phyloP scores from a whole-genome alignment of 2,888 invertebrate genomes.

The Synergus gifuensis region DNA sequence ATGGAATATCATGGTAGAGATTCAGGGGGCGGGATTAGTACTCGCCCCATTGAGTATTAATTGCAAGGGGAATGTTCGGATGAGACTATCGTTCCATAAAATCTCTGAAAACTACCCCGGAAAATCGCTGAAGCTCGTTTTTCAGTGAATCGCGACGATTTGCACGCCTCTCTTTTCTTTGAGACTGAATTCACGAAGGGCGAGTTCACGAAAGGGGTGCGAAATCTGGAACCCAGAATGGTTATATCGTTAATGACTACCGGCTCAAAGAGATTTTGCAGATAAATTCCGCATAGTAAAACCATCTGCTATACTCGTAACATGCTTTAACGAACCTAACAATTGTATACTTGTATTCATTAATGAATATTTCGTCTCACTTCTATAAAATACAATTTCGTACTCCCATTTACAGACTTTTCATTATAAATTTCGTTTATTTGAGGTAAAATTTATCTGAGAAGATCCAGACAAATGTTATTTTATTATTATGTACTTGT shows the following conservation, averaged over 20 bases:
- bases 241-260: constrained; percentile 68
- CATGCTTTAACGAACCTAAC: constrained; percentile 44
- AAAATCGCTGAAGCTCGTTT: constrained; percentile 47
- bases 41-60: constrained; percentile 62
- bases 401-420: no score
- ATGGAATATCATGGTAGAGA: constrained; percentile 38
- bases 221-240: constrained; percentile 60
- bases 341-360: neutral
- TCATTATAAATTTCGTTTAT: no score
- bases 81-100: constrained; percentile 40
- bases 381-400: neutral
- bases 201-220: constrained; percentile 54
- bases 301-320: constrained; percentile 34
- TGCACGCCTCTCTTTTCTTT: constrained; percentile 57
- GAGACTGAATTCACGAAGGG: constrained; percentile 52
- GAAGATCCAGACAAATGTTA: no score
- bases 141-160: constrained; percentile 55
- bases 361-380: neutral
- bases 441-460: no score
- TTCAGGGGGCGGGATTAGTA: constrained; percentile 55
- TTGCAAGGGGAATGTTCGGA: constrained; percentile 51
- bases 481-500: neutral
- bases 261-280: constrained; percentile 67
- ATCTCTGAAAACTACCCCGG: constrained; percentile 44
- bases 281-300: constrained; percentile 60